Evolutionary conservation across 2,113 vertebrate genomes (phyloP).

Genomic region (Sinocyclocheilus anshuiensis): DNA sequence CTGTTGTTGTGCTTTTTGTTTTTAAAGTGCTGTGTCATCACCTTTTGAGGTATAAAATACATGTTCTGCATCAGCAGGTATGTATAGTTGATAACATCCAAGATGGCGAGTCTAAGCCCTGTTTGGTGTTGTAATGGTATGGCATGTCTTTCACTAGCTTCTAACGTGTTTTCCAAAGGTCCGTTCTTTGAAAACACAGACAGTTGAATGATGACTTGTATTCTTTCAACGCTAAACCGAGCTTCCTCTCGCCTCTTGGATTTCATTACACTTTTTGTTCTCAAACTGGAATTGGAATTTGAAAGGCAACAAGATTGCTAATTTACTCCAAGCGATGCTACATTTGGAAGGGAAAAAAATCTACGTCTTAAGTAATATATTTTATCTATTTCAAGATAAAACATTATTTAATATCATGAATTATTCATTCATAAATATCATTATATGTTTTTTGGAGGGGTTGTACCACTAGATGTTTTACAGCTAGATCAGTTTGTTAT

Average conservation of each 20-base stretch:
- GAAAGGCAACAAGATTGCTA: constrained; percentile 48
- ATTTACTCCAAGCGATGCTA: not conserved
- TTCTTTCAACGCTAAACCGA: constrained; percentile 68
- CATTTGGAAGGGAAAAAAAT: too few species aligned
- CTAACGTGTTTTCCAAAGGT: constrained; percentile 53
- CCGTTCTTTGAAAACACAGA: constrained; percentile 44
- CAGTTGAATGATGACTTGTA: constrained; percentile 73
- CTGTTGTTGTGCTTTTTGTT: not conserved
- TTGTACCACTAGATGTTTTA: not conserved
- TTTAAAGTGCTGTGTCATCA: constrained; percentile 11
- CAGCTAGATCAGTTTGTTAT: not conserved
- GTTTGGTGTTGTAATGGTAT: constrained; percentile 40
- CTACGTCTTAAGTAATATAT: too few species aligned
- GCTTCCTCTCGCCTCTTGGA: constrained; percentile 65
- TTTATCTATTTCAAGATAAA: too few species aligned
- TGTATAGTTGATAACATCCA: constrained; percentile 3
- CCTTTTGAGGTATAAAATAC: constrained; percentile 9
- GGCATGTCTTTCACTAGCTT: constrained; percentile 48
- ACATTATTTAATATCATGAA: too few species aligned
- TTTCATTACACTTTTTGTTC: constrained; percentile 69
- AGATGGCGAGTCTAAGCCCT: constrained; percentile 31
- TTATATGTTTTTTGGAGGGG: not conserved
- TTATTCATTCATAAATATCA: not conserved
- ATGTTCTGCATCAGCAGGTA: constrained; percentile 24
- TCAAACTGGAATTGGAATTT: constrained; percentile 57